Evolutionary conservation across 2,113 vertebrate species (phyloP), one percentile per base, ranked within the genome.

Genomic region (Acanthochromis polyacanthus): DNA sequence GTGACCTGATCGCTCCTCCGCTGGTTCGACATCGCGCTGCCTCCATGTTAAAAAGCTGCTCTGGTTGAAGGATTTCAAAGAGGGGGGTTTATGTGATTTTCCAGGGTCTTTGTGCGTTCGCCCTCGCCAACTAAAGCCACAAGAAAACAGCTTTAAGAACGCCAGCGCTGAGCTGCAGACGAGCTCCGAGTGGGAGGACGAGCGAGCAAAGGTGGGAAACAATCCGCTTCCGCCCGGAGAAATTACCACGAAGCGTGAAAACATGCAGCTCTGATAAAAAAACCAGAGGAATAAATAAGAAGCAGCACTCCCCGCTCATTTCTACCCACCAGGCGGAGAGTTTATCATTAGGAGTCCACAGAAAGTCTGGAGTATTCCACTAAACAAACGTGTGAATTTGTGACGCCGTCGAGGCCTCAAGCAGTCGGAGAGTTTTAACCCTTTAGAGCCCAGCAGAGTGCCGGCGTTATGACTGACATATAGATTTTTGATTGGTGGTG

Each of bases 141-240:
- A 36, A 79, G 70, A 48, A 87, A 87, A 89, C 80, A 64, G 85
- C 83, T 82, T 88, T 83, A 60, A 72, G 65, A 80, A 72, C 53
- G 14, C 63, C 69, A 51, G 67, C 36, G 63, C 77, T 61, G 73
- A 82, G 80, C 79, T 75, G 30, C 67, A 79, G 43, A 62, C 66
- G 46, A 69, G 80, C 71, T 45, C 57, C 5, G 84, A 88, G 89
- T 90, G 81, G 83, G 86, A 86, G 86, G 86, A 90, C 59, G 72
- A 81, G 74, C 36, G 38, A 61, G 85, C 64, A 81, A 84, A 86
- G 81, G 83, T 80, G 75, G 86, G 80, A 79, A 85, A 85, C 80
- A 86, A 90, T 82, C 75, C 30, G 53, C 78, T 81, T 59, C 78
- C 32, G 43, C 83, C 60, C 50, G 46, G 14, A 63, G 79, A 82